phyloP scores from a whole-genome alignment of 1,140 invertebrate genomes.

The Dryas iulia region DNA sequence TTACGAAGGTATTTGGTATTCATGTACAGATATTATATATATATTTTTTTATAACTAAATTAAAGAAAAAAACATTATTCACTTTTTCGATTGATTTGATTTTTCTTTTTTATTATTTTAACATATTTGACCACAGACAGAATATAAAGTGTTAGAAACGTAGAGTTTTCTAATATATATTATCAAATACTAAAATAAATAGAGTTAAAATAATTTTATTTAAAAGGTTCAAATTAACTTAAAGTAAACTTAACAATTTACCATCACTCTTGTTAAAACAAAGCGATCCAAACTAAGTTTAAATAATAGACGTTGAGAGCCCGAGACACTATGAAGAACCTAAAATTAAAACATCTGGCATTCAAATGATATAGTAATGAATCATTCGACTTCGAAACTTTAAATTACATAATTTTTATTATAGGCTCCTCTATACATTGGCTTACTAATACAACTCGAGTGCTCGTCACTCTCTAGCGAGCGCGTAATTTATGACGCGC shows the following conservation, averaged over 20 bases:
- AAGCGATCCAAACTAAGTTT: neutral
- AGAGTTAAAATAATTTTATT: too few species aligned
- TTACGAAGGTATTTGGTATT: too few species aligned
- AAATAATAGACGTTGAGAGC: neutral
- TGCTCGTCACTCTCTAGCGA: constrained; percentile 2
- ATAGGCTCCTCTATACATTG: neutral
- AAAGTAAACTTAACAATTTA: neutral
- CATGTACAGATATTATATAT: too few species aligned
- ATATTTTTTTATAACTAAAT: too few species aligned
- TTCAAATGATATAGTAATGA: neutral
- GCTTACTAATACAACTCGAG: neutral
- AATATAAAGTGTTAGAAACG: too few species aligned
- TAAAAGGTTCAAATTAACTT: neutral
- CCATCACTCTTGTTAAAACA: neutral
- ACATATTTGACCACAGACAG: too few species aligned
- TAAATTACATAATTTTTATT: neutral
- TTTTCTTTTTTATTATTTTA: too few species aligned
- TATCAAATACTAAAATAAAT: too few species aligned
- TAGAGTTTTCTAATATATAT: too few species aligned
- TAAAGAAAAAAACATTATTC: too few species aligned
- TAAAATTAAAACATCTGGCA: neutral
- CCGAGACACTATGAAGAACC: neutral
- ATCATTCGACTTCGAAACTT: neutral
- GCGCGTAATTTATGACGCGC: constrained; percentile 1
- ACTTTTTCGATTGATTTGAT: too few species aligned